These are phyloP conservation scores for Megathymus violae DNA, from an alignment of 1,140 invertebrate species.

Conservation along the genomic window DNA sequence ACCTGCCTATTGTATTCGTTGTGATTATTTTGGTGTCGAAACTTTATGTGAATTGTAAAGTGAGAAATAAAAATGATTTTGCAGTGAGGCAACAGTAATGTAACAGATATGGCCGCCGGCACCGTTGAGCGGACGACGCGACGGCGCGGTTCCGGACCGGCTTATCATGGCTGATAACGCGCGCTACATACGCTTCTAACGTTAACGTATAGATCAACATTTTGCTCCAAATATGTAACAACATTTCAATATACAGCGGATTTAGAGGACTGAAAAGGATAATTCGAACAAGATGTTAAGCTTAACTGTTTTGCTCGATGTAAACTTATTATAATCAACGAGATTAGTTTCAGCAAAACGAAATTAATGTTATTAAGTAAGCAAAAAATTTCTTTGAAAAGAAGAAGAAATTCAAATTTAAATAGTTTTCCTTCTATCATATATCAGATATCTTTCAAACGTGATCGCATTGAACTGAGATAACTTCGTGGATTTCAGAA, in stretches of 20 bases:
- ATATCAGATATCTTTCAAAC: conserved; percentile 66
- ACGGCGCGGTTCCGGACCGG: conserved; percentile 56
- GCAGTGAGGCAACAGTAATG: conserved; percentile 49
- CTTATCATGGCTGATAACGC: conserved; percentile 74
- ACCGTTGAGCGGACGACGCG: conserved; percentile 52
- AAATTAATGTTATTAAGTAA: no score
- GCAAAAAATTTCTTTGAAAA: no score
- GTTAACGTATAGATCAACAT: conserved; percentile 34
- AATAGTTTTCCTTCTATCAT: no score
- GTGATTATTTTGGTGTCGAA: conserved; percentile 24
- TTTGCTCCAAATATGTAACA: conserved; percentile 32
- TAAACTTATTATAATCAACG: not conserved
- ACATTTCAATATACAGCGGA: conserved; percentile 24
- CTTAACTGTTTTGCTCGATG: conserved; percentile 2
- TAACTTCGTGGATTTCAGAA: conserved; percentile 74
- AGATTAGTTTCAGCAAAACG: not conserved
- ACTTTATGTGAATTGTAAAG: conserved; percentile 46
- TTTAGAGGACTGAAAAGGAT: conserved; percentile 16
- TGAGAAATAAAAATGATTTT: conserved; percentile 62
- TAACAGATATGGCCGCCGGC: conserved; percentile 55
- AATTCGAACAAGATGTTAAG: conserved; percentile 4
- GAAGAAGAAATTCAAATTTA: no score
- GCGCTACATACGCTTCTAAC: conserved; percentile 40
- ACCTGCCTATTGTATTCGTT: not conserved
- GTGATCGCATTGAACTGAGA: conserved; percentile 66